Base-by-base conservation (phyloP, 2,113 vertebrate species). In the Cebidichthys violaceus region DNA sequence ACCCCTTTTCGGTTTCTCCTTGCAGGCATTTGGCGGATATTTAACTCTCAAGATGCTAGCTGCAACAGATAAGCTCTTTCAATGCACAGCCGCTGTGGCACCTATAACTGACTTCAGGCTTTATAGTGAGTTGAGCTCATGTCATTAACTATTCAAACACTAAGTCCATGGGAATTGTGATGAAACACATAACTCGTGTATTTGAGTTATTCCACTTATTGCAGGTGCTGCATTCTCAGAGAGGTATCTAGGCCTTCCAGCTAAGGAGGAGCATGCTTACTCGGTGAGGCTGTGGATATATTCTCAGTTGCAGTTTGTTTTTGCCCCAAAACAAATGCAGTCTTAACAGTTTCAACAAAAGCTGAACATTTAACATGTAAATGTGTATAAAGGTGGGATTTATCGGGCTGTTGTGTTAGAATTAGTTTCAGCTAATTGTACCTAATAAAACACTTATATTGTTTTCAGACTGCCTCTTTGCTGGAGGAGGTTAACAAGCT, bases 91-190 rank as follows among this genome's bases (percentile, higher is more conserved):
- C 0, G 93, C 90, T 3, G 88, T 93, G 70, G 94, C 96, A n/a
- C 96, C 96, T 1, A 94, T 96, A 70, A 96, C 95, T 20, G 95
- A 95, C 89, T 96, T 96, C 90, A 94, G 90, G 77, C 93, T 96
- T 71, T 95, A 96, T 22, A 96, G 96, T 96, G 75, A 95, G 96
- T 92, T 65, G 4, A 69, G 39, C 72, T 55, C 24, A 33, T 15
- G 14, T 20, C 43, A 27, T 66, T 45, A 50, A 65, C 45, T 50
- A 6, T 73, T 79, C 33, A 47, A 70, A 39, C 24, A 41, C 15
- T 22, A 31, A 6, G 4, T 9, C 7, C 31, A 11, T 18, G 0
- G 22, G 24, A 31, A 45, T 54, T 14, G 22, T 13, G 11, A 20
- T n/a, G 9, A 62, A 71, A 39, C 33, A 73, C 45, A 55, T 4